phyloP scores from a whole-genome alignment of 2,888 invertebrate genomes.

The Ferrisia virgata region DNA sequence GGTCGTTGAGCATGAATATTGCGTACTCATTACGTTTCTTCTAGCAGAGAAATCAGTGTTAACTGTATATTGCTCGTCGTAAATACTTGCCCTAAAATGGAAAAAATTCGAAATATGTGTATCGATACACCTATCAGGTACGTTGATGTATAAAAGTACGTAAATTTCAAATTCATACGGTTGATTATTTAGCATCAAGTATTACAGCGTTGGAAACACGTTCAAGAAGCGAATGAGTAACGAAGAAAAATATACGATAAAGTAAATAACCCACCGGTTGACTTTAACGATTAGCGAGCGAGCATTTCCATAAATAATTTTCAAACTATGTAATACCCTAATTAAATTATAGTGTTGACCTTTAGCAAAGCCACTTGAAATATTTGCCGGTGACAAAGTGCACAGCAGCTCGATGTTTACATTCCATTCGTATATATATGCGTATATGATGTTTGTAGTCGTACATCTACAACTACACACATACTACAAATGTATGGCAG shows the following conservation, averaged over 20 bases:
- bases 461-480: not conserved
- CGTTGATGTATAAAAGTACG: no score
- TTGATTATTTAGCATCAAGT: not conserved
- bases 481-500: not conserved
- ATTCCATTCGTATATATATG: not conserved
- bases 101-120: no score
- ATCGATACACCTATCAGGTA: no score
- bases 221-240: not conserved
- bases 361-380: not conserved
- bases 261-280: not conserved
- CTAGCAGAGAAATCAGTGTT: no score
- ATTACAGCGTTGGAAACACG: not conserved
- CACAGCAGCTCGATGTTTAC: not conserved
- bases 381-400: not conserved
- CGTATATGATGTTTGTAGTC: no score
- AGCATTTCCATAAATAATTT: not conserved
- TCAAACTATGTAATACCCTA: not conserved
- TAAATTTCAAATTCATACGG: no score
- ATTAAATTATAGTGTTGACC: conserved; percentile 1
- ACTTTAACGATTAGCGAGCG: not conserved
- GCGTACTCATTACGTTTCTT: no score
- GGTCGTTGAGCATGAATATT: no score
- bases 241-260: not conserved
- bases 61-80: no score
- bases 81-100: no score